These are phyloP conservation scores for Drosophila infuscata DNA, from an alignment of 2,888 invertebrate species.

Conservation along the genomic window DNA sequence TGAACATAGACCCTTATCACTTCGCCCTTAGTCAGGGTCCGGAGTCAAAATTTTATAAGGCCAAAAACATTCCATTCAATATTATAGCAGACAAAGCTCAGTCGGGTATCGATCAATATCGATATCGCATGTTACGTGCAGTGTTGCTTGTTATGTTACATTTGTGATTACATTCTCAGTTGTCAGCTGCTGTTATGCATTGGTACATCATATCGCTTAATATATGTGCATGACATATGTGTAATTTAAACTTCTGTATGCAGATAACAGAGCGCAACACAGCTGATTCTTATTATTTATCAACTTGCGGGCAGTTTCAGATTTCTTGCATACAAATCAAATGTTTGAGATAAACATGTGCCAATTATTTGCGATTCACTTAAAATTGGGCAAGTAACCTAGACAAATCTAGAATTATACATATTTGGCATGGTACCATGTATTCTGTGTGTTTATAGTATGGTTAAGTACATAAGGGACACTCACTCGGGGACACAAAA, in stretches of 20 bases:
- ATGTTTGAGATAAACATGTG: constrained; percentile 6
- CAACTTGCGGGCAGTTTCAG: background rate
- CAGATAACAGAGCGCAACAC: background rate
- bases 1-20: background rate
- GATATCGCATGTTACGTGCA: background rate
- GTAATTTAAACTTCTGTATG: background rate
- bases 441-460: background rate
- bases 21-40: background rate
- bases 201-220: background rate
- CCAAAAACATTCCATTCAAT: background rate
- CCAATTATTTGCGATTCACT: background rate
- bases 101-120: background rate
- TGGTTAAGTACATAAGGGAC: constrained; percentile 7
- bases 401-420: background rate
- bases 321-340: background rate
- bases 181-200: background rate
- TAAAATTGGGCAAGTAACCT: constrained; percentile 3
- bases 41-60: background rate
- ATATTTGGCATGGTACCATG: background rate
- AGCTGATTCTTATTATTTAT: background rate
- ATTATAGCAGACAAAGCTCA: background rate
- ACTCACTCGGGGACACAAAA: background rate
- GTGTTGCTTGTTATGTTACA: background rate
- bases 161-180: background rate
- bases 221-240: background rate